These are phyloP conservation scores for Lepus americanus DNA, from an alignment of 2,113 vertebrate genomes.

Conservation along the genomic window DNA sequence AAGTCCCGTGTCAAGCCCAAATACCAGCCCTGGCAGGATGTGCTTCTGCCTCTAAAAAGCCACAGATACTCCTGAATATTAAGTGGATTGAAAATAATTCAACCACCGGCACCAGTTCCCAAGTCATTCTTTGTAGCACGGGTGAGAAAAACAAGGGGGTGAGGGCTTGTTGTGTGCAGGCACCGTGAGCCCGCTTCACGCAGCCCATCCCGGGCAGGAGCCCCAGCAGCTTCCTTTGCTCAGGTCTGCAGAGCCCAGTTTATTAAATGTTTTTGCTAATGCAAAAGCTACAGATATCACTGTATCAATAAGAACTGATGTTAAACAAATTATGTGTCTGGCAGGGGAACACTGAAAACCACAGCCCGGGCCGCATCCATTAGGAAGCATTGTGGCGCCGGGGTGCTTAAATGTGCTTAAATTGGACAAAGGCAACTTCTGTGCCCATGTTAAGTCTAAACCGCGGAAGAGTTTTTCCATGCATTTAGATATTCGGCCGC, in stretches of 20 bases:
- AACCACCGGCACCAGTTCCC: conserved; percentile 6
- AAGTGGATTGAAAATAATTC: conserved; percentile 61
- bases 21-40: conserved; percentile 60
- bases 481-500: conserved; percentile 73
- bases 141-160: conserved; percentile 74
- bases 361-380: conserved; percentile 46
- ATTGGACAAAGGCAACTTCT: conserved; percentile 41
- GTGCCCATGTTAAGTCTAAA: conserved; percentile 33
- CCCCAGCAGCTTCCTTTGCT: conserved; percentile 40
- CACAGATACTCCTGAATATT: conserved; percentile 69
- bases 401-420: not conserved
- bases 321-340: conserved; percentile 67
- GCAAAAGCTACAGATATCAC: conserved; percentile 76
- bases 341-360: conserved; percentile 49
- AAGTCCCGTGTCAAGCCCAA: conserved; percentile 66
- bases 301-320: conserved; percentile 74
- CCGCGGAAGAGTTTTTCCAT: conserved; percentile 51
- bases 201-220: conserved; percentile 69
- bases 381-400: not conserved
- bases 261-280: conserved; percentile 76
- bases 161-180: conserved; percentile 70
- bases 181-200: conserved; percentile 63
- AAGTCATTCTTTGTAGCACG: conserved; percentile 9
- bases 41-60: conserved; percentile 77
- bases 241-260: conserved; percentile 61